A percentile compares a stretch with the other conserved stretches of the same genome.
These are phyloP conservation scores for Alligator mississippiensis DNA, from an alignment of 2,113 vertebrate species.

Conservation along the genomic window DNA sequence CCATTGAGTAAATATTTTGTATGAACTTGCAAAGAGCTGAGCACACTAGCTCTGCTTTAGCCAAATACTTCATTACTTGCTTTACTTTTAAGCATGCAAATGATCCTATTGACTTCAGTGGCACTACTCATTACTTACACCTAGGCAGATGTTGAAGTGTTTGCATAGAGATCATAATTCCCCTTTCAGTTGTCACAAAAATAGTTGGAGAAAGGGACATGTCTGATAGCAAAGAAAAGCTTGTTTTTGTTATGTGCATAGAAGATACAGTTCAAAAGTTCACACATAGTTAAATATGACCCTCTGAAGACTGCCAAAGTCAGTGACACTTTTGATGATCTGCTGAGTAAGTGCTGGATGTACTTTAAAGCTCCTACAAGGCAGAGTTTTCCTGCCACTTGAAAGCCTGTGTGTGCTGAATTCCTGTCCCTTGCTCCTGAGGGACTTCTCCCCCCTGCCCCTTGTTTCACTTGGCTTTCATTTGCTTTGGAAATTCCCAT, in stretches of 20 bases:
- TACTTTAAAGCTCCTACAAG: background rate
- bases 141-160: background rate
- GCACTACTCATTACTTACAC: background rate
- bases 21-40: background rate
- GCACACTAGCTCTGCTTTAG: background rate
- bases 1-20: background rate
- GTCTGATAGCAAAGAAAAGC: background rate
- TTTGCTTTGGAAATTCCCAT: background rate
- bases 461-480: background rate
- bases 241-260: background rate
- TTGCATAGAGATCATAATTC: background rate
- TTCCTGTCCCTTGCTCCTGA: background rate
- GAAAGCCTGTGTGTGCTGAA: background rate
- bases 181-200: background rate
- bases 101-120: background rate
- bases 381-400: background rate
- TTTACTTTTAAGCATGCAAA: background rate
- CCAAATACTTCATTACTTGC: background rate
- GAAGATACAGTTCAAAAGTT: background rate
- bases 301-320: background rate
- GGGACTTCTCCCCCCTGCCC: background rate
- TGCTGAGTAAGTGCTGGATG: background rate
- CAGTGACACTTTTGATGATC: background rate
- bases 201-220: background rate
- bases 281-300: background rate